Conservation (phyloP, 2,113 vertebrate genomes). For the Aegithalos caudatus region DNA sequence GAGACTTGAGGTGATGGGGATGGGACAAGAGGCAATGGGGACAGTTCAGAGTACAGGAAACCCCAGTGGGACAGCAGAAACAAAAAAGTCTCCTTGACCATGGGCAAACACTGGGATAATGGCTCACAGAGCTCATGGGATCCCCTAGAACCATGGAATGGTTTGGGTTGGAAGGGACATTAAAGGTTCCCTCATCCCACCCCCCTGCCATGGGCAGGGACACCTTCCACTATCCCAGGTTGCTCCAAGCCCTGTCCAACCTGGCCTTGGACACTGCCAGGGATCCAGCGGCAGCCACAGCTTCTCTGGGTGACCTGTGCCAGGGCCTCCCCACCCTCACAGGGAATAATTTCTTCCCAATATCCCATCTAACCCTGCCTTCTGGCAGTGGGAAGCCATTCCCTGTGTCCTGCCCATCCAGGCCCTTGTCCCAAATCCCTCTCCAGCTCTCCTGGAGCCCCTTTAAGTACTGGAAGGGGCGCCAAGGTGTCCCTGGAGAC, state of each 20-base stretch:
- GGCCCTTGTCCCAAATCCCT: accelerated
- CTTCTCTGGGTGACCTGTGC: accelerated
- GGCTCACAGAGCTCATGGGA: background rate
- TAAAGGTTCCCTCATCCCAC: accelerated
- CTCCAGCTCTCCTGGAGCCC: background rate
- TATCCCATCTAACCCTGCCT: accelerated
- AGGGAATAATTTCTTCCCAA: accelerated
- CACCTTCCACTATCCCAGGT: accelerated
- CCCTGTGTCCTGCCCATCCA: background rate
- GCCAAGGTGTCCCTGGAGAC: background rate
- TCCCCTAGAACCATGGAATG: background rate
- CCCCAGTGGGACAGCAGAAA: background rate
- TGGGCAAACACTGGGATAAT: background rate
- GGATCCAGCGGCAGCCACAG: too few species aligned
- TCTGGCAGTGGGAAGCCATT: background rate
- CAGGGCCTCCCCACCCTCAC: accelerated
- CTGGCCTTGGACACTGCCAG: background rate
- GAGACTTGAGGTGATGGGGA: background rate
- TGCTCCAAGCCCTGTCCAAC: accelerated
- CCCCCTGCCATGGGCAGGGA: background rate
- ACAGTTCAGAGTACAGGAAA: background rate
- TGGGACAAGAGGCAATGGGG: background rate
- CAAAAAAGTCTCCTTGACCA: background rate
- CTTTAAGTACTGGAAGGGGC: background rate
- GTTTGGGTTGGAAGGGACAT: background rate